These are phyloP conservation scores for Tetragonula clypearis DNA, from an alignment of 1,140 invertebrate genomes.

Conservation along the genomic window DNA sequence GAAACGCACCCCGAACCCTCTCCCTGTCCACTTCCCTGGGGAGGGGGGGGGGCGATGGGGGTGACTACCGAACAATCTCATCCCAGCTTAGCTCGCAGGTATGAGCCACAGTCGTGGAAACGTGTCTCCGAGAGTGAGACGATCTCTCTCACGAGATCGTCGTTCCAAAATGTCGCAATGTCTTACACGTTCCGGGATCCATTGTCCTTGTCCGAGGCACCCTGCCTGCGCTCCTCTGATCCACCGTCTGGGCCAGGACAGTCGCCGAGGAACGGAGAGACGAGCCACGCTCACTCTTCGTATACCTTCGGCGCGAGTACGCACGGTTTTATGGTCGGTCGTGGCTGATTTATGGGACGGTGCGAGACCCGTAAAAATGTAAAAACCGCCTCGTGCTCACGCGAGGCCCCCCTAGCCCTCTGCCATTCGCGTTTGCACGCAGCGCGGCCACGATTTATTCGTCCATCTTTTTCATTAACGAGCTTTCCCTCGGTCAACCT, in stretches of 20 bases:
- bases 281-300: conserved; percentile 27
- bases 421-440: not conserved
- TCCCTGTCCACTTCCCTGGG: not conserved
- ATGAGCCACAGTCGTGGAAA: not conserved
- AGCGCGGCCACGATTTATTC: conserved; percentile 10
- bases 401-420: conserved; percentile 2
- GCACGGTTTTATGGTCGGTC: conserved; percentile 71
- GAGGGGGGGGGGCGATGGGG: no score
- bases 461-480: conserved; percentile 2
- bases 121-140: no score
- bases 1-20: not conserved
- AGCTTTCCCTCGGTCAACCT: not conserved
- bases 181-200: conserved; percentile 67
- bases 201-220: conserved; percentile 66
- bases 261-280: conserved; percentile 12
- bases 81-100: conserved; percentile 29
- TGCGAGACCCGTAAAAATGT: conserved; percentile 70
- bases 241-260: not conserved
- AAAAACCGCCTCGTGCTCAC: conserved; percentile 62
- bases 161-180: conserved; percentile 75
- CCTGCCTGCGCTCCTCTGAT: conserved; percentile 45
- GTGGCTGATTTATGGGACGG: conserved; percentile 75
- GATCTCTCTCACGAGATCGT: not conserved
- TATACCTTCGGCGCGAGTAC: conserved; percentile 57
- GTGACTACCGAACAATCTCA: conserved; percentile 4